Evolutionary conservation across 2,797 vertebrate genomes (phyloP), one percentile per base, ranked within the genome.

Genomic region (Danio aesculapii): DNA sequence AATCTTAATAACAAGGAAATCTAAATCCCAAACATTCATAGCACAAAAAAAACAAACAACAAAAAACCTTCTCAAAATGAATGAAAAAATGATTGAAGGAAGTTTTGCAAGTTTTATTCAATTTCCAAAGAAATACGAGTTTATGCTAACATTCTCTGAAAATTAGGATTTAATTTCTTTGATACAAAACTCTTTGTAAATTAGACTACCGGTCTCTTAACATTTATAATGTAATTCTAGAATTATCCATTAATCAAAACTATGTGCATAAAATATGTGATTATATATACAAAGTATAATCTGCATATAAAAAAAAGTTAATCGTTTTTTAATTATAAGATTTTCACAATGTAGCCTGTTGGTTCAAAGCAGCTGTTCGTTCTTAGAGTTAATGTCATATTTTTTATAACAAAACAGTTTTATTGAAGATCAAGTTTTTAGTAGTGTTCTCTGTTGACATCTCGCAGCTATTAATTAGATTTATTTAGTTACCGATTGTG

Each of bases 121-220:
- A 30, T 49, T 77, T 14, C 1, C 50, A 68, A 68, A 59, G 41
- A 57, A 47, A 67, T 68, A 58, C 16, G 30, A 76, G 17, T 66
- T 58, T 6, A 39, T 17, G 10, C 9, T 55, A 58, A 72, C 43
- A 3, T 10, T 19, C 16, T 11, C 43, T 78, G 53, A 30, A 14
- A 41, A 9, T 19, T 16, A 78, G 6, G 6, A 5, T 14, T 4
- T 12, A 16, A 59, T 59, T 12, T 49, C 4, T 16, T 19, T 17
- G 8, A 55, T 6, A 43, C 14, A 14, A 61, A 44, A 8, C 44
- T 61, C 39, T 44, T 39, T 59, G 43, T 68, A 69, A 49, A 30
- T 30, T 30, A 30, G 30, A 77, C 53, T 44, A 64, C 30, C 16
- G 21, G 16, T 66, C 21, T 46, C 8, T 47, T 50, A 59, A 30